Percentiles rank a stretch among this genome's conserved stretches.
Conservation (phyloP, 2,888 invertebrate species). For the Pollenia labialis region DNA sequence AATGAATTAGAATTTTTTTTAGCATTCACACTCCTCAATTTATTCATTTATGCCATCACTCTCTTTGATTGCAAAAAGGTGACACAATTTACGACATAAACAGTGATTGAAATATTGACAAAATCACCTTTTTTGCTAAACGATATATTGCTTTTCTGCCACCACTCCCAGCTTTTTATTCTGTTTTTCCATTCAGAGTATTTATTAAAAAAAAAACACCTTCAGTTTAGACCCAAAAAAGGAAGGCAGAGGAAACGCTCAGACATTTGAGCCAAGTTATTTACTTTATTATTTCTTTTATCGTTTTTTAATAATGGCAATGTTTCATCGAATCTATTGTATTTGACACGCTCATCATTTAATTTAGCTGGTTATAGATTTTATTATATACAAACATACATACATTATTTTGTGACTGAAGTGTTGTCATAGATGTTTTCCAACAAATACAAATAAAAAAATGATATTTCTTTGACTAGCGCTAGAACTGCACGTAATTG, state of each 20-base stretch:
- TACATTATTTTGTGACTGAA: background rate
- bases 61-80: slow-evolving; percentile 54
- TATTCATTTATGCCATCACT: slow-evolving; percentile 19
- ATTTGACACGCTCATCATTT: slow-evolving; percentile 67
- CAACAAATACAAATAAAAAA: slow-evolving; percentile 10
- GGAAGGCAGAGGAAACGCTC: slow-evolving; percentile 8
- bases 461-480: background rate
- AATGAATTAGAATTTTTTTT: background rate
- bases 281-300: slow-evolving; percentile 71
- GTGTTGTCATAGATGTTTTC: slow-evolving; percentile 17
- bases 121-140: slow-evolving; percentile 48
- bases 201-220: slow-evolving; percentile 49
- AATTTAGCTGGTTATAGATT: slow-evolving; percentile 12
- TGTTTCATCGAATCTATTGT: slow-evolving; percentile 68
- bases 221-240: slow-evolving; percentile 21
- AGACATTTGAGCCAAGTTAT: slow-evolving; percentile 60
- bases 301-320: slow-evolving; percentile 71
- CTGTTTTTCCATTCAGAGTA: slow-evolving; percentile 13
- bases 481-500: slow-evolving; percentile 54
- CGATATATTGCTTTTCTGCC: slow-evolving; percentile 30
- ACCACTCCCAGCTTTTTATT: slow-evolving; percentile 42
- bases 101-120: slow-evolving; percentile 71
- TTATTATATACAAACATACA: background rate
- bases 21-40: slow-evolving; percentile 13
- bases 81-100: slow-evolving; percentile 63